These are phyloP conservation scores for Scylla paramamosain DNA, from an alignment of 1,140 invertebrate genomes.

Conservation along the genomic window DNA sequence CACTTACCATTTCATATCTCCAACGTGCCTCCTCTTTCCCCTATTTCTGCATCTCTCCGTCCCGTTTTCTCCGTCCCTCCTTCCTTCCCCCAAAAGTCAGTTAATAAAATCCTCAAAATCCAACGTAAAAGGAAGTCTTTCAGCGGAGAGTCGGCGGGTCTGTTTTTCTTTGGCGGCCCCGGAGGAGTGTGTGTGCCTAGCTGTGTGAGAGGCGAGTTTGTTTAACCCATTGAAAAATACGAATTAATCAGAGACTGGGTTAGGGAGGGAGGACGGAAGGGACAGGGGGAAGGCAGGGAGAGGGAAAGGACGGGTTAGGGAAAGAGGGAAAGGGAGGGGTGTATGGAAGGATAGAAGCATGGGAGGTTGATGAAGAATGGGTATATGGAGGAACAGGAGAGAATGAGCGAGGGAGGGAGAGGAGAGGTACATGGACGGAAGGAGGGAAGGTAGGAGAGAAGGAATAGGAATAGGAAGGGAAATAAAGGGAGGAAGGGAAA, in stretches of 20 bases:
- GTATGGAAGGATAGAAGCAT: background rate
- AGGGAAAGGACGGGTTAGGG: background rate
- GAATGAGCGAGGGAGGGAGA: background rate
- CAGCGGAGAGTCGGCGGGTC: background rate
- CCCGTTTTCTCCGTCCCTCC: background rate
- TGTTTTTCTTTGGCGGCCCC: slow-evolving; percentile 71
- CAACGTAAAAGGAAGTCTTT: slow-evolving; percentile 31
- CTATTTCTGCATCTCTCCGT: background rate
- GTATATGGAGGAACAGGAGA: background rate
- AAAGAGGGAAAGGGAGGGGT: background rate
- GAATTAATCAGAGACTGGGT: slow-evolving; percentile 69
- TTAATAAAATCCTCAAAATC: slow-evolving; percentile 48
- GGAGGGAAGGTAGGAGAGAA: background rate
- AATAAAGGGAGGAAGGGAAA: background rate
- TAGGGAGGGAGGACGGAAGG: background rate
- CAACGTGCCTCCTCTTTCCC: background rate
- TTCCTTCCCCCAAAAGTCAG: background rate
- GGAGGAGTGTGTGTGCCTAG: slow-evolving; percentile 66
- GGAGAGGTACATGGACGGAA: background rate
- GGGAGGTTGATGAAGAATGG: background rate
- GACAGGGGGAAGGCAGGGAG: background rate
- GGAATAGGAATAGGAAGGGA: background rate
- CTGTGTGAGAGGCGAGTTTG: slow-evolving; percentile 69
- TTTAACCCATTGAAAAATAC: slow-evolving; percentile 75
- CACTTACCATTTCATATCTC: background rate